Conservation (phyloP, 1,140 invertebrate genomes). For the Coelopa frigida region DNA sequence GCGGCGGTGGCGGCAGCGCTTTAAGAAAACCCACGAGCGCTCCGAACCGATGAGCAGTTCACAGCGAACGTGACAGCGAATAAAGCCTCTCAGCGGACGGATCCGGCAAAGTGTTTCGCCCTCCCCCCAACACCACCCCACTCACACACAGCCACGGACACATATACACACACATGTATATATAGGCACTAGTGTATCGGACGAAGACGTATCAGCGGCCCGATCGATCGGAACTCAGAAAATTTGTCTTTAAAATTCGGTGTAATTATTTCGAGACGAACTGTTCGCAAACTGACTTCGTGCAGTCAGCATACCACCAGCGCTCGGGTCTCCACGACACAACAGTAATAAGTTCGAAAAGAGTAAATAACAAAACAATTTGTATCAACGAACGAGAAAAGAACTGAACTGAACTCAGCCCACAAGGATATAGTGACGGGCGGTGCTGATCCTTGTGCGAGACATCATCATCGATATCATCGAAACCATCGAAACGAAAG, state of each 20-base stretch:
- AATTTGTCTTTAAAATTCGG: conserved; percentile 18
- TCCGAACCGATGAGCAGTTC: conserved; percentile 8
- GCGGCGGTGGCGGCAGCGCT: conserved; percentile 4
- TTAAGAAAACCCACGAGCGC: conserved; percentile 10
- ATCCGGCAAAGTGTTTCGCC: not conserved
- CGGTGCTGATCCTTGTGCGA: too few relatives aligned
- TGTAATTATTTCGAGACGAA: conserved; percentile 16
- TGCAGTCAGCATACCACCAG: conserved; percentile 16
- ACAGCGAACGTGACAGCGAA: conserved; percentile 8
- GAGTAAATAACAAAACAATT: too few relatives aligned
- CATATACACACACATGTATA: not conserved
- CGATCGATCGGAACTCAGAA: not conserved
- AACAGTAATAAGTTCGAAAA: too few relatives aligned
- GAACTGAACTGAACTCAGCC: too few relatives aligned
- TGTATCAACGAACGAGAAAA: too few relatives aligned
- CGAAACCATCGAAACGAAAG: too few relatives aligned
- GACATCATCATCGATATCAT: too few relatives aligned
- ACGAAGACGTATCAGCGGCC: not conserved
- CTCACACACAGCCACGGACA: not conserved
- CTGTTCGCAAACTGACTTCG: conserved; percentile 19
- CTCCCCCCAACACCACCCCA: not conserved
- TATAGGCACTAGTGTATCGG: not conserved
- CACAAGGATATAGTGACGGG: too few relatives aligned
- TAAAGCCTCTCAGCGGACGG: too few relatives aligned
- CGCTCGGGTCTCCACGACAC: too few relatives aligned